These are phyloP conservation scores for Fulica atra DNA, from an alignment of 2,113 vertebrate species.

Conservation along the genomic window DNA sequence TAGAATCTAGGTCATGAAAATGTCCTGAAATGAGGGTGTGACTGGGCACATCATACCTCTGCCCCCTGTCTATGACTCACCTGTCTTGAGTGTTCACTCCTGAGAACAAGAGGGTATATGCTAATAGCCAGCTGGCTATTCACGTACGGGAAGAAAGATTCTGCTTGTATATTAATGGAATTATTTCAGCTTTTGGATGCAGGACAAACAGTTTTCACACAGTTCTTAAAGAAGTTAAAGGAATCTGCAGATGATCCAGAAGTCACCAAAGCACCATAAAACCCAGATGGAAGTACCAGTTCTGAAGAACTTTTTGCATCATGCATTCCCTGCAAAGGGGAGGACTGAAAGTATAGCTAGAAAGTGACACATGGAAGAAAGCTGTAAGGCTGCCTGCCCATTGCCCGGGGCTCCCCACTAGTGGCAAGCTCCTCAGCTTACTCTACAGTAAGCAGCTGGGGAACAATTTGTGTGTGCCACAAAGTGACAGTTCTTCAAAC, in stretches of 20 bases:
- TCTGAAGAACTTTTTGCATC: background rate
- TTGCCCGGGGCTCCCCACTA: background rate
- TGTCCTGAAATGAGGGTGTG: background rate
- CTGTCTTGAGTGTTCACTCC: background rate
- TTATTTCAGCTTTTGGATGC: background rate
- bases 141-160: background rate
- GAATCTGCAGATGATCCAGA: background rate
- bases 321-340: background rate
- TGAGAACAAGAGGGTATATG: background rate
- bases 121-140: background rate
- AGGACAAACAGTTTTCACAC: background rate
- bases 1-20: background rate
- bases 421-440: background rate
- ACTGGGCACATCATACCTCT: background rate
- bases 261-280: background rate
- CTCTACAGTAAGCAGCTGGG: fast-evolving
- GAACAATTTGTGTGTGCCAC: background rate
- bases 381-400: background rate
- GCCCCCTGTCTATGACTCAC: fast-evolving
- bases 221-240: background rate
- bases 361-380: background rate
- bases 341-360: background rate
- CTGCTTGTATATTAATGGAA: background rate
- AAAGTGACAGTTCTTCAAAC: background rate
- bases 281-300: background rate